These are phyloP conservation scores for Epinephelus malabaricus DNA, from an alignment of 2,797 vertebrate genomes.

Conservation along the genomic window DNA sequence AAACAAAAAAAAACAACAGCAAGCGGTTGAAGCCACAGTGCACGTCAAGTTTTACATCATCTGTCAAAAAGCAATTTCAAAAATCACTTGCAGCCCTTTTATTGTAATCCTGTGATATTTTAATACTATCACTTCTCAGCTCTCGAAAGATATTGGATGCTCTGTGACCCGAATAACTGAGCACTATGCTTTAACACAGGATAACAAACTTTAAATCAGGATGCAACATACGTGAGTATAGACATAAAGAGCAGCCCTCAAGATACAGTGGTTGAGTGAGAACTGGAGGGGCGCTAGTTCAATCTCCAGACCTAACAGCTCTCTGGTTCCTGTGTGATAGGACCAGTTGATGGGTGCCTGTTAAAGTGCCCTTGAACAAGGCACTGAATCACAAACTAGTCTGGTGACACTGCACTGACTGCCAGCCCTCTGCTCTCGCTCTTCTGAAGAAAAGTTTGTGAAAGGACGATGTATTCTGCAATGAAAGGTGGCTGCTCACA, in stretches of 20 bases:
- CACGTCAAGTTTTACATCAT: too few species aligned
- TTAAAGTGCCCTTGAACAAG: conserved; percentile 77
- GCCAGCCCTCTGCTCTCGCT: conserved; percentile 53
- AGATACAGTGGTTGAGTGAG: conserved; percentile 18
- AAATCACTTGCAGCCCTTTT: background rate
- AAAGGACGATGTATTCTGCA: conserved; percentile 65
- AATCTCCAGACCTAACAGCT: conserved; percentile 40
- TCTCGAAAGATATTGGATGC: conserved; percentile 22
- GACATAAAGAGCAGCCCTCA: conserved; percentile 29
- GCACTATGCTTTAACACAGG: conserved; percentile 26
- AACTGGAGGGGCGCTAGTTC: conserved; percentile 34
- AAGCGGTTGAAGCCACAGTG: too few species aligned
- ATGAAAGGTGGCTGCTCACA: conserved; percentile 64
- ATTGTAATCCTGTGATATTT: conserved; percentile 21
- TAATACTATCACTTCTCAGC: background rate
- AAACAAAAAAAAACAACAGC: too few species aligned
- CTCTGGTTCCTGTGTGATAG: conserved; percentile 37
- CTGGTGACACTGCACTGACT: conserved; percentile 49
- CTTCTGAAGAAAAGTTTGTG: conserved; percentile 67
- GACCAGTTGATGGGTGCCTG: conserved; percentile 38
- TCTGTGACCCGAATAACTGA: conserved; percentile 35
- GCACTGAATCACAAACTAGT: conserved; percentile 66
- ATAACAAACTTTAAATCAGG: conserved; percentile 27
- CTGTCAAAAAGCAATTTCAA: background rate
- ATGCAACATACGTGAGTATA: background rate